Base-by-base conservation (phyloP, 2,888 invertebrate genomes). In the Thalpophila matura region DNA sequence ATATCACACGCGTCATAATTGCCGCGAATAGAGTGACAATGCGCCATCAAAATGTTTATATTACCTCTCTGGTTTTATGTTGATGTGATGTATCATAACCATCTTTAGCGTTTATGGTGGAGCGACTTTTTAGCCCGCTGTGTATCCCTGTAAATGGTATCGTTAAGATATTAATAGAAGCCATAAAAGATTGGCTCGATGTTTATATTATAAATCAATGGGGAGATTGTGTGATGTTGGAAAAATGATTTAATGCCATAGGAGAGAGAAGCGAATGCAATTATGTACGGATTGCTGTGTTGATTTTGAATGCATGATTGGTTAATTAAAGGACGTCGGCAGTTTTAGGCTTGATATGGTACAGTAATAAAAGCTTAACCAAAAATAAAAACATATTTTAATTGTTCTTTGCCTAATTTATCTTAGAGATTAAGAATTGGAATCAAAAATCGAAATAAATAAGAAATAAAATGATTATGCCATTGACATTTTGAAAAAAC, bases 11-110 rank as follows among this genome's bases (percentile, higher is more conserved):
- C 62, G 67, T 74, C 75, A 78, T 85, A 80, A 85, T 84, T 82
- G 77, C 65, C 60, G 64, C 60, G 79, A 80, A 80, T 78, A 83
- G 79, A 82, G 75, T 75, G 75, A 80, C 78, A 83, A 74, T 79
- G 59, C 42, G 68, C 68, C 73, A 83, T 82, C 74, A 77, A 79
- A 77, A 76, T 77, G 73, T 77, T 75, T 77, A 77, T 77, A 77
- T 55, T 58, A 71, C 71, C 69, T 74, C 64, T 70, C 73, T 38
- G 70, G 51, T 79, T 80, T 81, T 80, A 81, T 80, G 81, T 76
- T 79, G 71, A 79, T 79, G 76, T 58, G 69, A 56, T 70, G 51
- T 80, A 73, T 73, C 75, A 55, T 75, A 79, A 77, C 53, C 69
- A 66, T 70, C 67, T 58, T 64, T 51, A 59, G 57, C 61, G 64